Conservation (phyloP, 2,888 invertebrate genomes). For the Trachelus troglodyta region DNA sequence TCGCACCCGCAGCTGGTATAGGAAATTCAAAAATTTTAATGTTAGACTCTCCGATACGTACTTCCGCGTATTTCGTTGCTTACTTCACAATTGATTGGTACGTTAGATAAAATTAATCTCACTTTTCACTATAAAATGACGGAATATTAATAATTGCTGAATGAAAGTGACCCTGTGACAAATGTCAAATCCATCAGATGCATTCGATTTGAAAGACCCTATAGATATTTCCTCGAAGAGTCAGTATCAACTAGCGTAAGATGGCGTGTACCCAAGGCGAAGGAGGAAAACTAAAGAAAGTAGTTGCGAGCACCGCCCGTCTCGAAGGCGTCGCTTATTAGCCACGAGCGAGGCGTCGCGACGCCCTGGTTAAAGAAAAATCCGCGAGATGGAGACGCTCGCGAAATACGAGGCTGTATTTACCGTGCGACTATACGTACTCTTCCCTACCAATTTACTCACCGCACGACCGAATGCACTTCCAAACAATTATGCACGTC, state of each 20-base stretch:
- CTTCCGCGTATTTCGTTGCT: not conserved
- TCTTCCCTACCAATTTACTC: not conserved
- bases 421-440: not conserved
- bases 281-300: not conserved
- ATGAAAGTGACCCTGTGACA: not conserved
- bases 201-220: too few relatives aligned
- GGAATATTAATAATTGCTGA: not conserved
- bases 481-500: not conserved
- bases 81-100: not conserved
- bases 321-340: slow-evolving; percentile 48
- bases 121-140: not conserved
- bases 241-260: not conserved
- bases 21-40: not conserved
- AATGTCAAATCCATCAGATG: not conserved
- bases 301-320: not conserved
- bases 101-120: not conserved
- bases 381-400: slow-evolving; percentile 62
- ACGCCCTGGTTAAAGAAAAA: slow-evolving; percentile 59
- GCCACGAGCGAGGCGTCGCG: slow-evolving; percentile 56
- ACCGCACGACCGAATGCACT: not conserved
- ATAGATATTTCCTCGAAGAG: too few relatives aligned
- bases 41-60: not conserved
- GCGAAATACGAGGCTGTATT: not conserved
- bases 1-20: too few relatives aligned
- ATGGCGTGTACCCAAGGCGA: not conserved